phyloP scores from a whole-genome alignment of 1,140 invertebrate species.

The Diorhabda carinulata region DNA sequence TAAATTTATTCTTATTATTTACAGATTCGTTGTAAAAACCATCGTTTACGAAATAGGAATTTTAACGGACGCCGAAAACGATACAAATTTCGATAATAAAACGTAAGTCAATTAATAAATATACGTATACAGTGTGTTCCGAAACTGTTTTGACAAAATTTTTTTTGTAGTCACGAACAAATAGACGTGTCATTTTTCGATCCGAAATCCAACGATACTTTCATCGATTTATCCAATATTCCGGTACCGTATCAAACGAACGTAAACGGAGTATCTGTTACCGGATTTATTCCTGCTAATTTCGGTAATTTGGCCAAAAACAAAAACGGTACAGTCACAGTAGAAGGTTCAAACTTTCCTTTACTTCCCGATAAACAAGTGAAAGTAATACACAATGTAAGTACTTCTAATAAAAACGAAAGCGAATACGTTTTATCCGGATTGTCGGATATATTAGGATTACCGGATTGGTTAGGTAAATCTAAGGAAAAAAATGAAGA shows the following conservation, averaged over 20 bases:
- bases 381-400: slow-evolving; percentile 35
- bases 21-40: slow-evolving; percentile 55
- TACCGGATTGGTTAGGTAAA: neutral
- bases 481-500: too few species aligned
- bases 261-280: slow-evolving; percentile 52
- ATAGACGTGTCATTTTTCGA: slow-evolving; percentile 55
- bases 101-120: slow-evolving; percentile 27
- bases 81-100: slow-evolving; percentile 44
- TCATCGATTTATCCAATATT: slow-evolving; percentile 51
- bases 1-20: slow-evolving; percentile 7
- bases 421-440: slow-evolving; percentile 27
- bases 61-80: slow-evolving; percentile 51
- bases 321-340: slow-evolving; percentile 14
- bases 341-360: slow-evolving; percentile 25
- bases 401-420: slow-evolving; percentile 27
- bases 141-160: neutral
- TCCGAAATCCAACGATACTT: slow-evolving; percentile 49
- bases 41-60: slow-evolving; percentile 59
- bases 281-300: slow-evolving; percentile 50
- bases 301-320: slow-evolving; percentile 43
- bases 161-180: slow-evolving; percentile 49
- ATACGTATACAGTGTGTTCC: too few species aligned
- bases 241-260: slow-evolving; percentile 54
- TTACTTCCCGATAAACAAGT: slow-evolving; percentile 32
- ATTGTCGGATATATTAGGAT: slow-evolving; percentile 12